Percentiles rank a stretch among this genome's conserved stretches.
phyloP scores from a whole-genome alignment of 2,888 invertebrate species.

The Mantis religiosa region DNA sequence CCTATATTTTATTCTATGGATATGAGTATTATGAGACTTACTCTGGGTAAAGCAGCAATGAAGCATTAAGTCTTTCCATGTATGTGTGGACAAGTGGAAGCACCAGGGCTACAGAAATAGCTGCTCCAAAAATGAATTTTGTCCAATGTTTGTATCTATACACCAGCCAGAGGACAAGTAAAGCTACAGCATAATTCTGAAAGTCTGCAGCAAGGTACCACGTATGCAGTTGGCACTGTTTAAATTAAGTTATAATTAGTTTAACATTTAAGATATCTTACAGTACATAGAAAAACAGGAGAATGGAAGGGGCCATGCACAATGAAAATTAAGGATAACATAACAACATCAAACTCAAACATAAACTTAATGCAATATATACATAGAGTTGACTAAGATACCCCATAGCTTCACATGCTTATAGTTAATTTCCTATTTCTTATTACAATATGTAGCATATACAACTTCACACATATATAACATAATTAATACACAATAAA shows the following conservation, averaged over 20 bases:
- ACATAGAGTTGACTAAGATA: no score
- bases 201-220: conserved; percentile 21
- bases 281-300: no score
- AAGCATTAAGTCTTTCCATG: not conserved
- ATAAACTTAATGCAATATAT: no score
- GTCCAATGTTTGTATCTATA: not conserved
- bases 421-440: no score
- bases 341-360: no score
- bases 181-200: not conserved
- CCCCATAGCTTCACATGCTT: no score
- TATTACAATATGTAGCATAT: no score
- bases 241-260: not conserved
- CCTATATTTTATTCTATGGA: no score
- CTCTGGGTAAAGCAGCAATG: conserved; percentile 3
- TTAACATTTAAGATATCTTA: not conserved
- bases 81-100: not conserved
- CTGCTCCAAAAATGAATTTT: not conserved
- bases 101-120: not conserved
- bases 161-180: not conserved
- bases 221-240: conserved; percentile 14
- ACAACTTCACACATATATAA: no score
- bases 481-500: no score
- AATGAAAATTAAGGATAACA: no score
- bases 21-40: not conserved
- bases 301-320: no score